A percentile compares a stretch with the other conserved stretches of the same genome.
Evolutionary conservation across 23 tunicate genomes (phyloP).

Genomic region (Pegea sp.): DNA sequence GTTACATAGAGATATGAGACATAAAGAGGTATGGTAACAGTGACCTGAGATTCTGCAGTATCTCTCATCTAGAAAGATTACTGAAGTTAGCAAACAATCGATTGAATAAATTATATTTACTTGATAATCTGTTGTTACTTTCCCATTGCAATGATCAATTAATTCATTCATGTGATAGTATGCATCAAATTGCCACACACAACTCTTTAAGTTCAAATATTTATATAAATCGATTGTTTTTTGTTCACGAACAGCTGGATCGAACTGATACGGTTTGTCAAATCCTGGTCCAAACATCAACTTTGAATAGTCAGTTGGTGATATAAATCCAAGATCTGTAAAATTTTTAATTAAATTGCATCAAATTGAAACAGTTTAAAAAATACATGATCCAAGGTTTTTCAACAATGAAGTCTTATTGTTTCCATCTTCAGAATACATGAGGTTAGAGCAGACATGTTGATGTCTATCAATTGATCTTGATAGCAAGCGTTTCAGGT

Average conservation of each 20-base stretch:
- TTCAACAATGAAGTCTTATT: constrained; percentile 1
- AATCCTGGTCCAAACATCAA: constrained; percentile 70
- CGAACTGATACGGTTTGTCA: constrained; percentile 98
- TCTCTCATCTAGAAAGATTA: constrained; percentile 29
- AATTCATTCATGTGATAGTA: constrained; percentile 88
- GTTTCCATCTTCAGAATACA: constrained; percentile 14
- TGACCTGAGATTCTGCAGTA: constrained; percentile 70
- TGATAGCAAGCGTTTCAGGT: constrained; percentile 39
- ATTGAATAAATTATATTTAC: constrained; percentile 10
- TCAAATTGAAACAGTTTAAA: neutral
- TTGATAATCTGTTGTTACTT: constrained; percentile 53
- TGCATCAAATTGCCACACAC: constrained; percentile 93
- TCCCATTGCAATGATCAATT: constrained; percentile 70
- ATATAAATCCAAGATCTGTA: constrained; percentile 66
- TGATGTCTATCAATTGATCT: constrained; percentile 84
- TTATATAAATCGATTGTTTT: constrained; percentile 84
- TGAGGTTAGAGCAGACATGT: constrained; percentile 89
- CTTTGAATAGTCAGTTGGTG: constrained; percentile 70
- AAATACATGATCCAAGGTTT: neutral
- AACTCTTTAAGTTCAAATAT: constrained; percentile 86
- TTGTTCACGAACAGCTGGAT: constrained; percentile 63
- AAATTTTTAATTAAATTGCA: neutral
- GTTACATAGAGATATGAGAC: constrained; percentile 87
- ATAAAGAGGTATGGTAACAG: constrained; percentile 90
- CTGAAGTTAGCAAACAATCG: neutral